Evolutionary conservation across 2,797 vertebrate species (phyloP), one percentile per base, ranked within the genome.

Genomic region (Sebastes trivittatus): DNA sequence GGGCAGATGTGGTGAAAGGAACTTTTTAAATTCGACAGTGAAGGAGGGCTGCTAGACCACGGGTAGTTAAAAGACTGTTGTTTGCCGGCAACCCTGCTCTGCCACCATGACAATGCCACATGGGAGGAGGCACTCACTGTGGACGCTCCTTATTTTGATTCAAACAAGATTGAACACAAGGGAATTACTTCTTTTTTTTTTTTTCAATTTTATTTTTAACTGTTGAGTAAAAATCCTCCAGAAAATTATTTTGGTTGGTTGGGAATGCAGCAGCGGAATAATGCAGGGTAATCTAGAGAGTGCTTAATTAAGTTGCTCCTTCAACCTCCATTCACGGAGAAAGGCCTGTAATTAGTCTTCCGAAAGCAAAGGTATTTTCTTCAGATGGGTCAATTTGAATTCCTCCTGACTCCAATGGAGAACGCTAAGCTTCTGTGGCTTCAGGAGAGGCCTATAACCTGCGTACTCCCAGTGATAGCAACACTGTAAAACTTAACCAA

Each of bases 1-100:
- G 94, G 92, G 94, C 95, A 96, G 96, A 97, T 97, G 96, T 94
- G 94, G 92, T 96, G 95, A 96, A 95, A 95, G 91, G 90, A 88
- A 94, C 91, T 86, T 94, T 95, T 95, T 89, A 88, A 93, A 94
- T 87, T 87, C 83, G 78, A 84, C 84, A 82, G 82, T 89, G 89
- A 89, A 87, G 86, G 87, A 90, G 83, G 86, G 77, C 86, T 82
- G 86, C 88, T 88, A 38, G 78, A 86, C 87, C 86, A 83, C 63
- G 84, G 89, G 68, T 90, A 84, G 89, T 93, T 93, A 89, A 89
- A 92, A 83, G 89, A 87, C 88, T 82, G 86, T 90, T 90, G 89
- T 90, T 88, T 88, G 83, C 81, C 61, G 72, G 87, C 90, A 92
- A 90, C 82, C 87, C 86, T 52, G 85, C 85, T 88, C 84, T 78